Evolutionary conservation across 1,140 invertebrate genomes (phyloP).

Genomic region (Ylistrum balloti): DNA sequence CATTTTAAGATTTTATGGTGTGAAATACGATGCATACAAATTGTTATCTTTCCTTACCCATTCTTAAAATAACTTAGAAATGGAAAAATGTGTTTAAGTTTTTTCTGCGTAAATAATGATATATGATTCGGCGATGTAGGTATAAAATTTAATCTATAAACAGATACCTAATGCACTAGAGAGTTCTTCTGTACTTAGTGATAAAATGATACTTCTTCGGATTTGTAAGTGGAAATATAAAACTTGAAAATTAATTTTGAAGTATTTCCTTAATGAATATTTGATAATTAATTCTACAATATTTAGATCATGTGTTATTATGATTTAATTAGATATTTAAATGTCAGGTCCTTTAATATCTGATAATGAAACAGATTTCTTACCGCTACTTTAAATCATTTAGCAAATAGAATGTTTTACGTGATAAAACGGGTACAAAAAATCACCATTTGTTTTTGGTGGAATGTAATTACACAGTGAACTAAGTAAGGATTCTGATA

Average conservation of each 20-base stretch:
- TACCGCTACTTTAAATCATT: background rate
- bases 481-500: background rate
- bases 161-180: background rate
- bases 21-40: background rate
- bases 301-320: no score
- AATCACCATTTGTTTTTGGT: background rate
- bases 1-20: conserved; percentile 11
- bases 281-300: no score
- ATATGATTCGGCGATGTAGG: no score
- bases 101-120: background rate
- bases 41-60: background rate
- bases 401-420: background rate
- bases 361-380: background rate
- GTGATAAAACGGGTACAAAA: no score
- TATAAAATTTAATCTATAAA: background rate
- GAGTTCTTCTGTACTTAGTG: background rate
- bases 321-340: no score
- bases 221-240: background rate
- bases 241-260: background rate
- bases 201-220: background rate
- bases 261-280: background rate
- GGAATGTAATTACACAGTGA: background rate
- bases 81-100: background rate
- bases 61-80: background rate
- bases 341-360: background rate